Evolutionary conservation across 1,140 invertebrate genomes (phyloP).

Genomic region (Drosophila ficusphila): DNA sequence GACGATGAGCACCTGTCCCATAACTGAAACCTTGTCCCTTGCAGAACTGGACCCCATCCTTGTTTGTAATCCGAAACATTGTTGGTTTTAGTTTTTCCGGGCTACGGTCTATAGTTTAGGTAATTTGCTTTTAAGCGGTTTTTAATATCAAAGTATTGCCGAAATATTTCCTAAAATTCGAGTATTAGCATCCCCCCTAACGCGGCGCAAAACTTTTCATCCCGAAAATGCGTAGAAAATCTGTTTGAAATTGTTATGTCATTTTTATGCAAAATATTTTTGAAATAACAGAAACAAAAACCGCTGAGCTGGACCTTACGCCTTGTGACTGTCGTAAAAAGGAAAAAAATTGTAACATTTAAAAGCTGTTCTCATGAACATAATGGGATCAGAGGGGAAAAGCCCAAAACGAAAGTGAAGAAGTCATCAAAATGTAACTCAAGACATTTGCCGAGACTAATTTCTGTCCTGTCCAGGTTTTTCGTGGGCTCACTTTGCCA

Average conservation of each 20-base stretch:
- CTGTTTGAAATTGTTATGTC: conserved; percentile 79
- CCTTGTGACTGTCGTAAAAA: conserved; percentile 55
- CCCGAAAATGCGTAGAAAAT: conserved; percentile 63
- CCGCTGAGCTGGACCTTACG: conserved; percentile 31
- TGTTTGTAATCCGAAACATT: conserved; percentile 37
- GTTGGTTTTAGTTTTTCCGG: conserved; percentile 49
- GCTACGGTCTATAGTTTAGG: conserved; percentile 54
- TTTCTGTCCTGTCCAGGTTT: conserved; percentile 51
- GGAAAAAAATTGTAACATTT: conserved; percentile 53
- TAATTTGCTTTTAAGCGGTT: conserved; percentile 74
- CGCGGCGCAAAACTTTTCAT: conserved; percentile 24
- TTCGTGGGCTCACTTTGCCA: conserved; percentile 55
- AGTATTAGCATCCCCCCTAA: conserved; percentile 3
- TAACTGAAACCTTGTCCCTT: conserved; percentile 29
- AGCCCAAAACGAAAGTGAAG: conserved; percentile 47
- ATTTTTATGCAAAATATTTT: conserved; percentile 75
- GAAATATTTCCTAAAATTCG: conserved; percentile 53
- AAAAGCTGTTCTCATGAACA: conserved; percentile 63
- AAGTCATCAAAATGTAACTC: conserved; percentile 82
- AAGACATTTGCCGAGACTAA: conserved; percentile 73
- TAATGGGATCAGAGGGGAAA: conserved; percentile 53
- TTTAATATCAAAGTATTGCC: conserved; percentile 71
- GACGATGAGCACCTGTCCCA: conserved; percentile 44
- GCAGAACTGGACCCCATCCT: neutral
- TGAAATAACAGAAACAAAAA: conserved; percentile 34